Conservation (phyloP, 2,113 vertebrate genomes). For the Dicaeum eximium region DNA sequence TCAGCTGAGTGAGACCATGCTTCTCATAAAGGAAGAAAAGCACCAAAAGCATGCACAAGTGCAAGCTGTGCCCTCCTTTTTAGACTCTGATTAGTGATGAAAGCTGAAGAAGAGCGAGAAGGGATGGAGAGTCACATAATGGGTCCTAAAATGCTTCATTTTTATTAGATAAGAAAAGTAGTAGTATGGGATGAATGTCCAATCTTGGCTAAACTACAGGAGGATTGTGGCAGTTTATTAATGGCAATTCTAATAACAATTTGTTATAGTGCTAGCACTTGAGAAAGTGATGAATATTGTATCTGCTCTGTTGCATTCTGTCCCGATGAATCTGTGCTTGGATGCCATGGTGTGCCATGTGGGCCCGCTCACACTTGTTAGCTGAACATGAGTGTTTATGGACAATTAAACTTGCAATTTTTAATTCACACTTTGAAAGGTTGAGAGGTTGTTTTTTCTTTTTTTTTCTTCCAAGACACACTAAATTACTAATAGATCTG, state of each 20-base stretch:
- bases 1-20: not conserved
- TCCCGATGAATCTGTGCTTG: not conserved
- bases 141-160: not conserved
- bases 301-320: not conserved
- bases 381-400: not conserved
- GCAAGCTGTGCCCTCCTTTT: not conserved
- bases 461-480: not conserved
- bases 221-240: not conserved
- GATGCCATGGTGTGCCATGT: not conserved
- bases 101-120: not conserved
- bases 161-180: constrained; percentile 6
- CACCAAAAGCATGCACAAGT: not conserved
- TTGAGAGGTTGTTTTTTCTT: not conserved
- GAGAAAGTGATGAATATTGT: not conserved
- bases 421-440: constrained; percentile 3
- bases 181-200: not conserved
- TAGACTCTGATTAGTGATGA: not conserved
- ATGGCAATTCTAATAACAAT: not conserved
- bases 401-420: constrained; percentile 28
- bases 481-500: not conserved
- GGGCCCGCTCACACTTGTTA: not conserved
- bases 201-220: not conserved
- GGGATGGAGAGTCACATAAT: not conserved
- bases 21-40: not conserved
- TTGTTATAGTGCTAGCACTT: not conserved